Evolutionary conservation across 2,797 vertebrate species (phyloP).

Genomic region (Sciaenops ocellatus): DNA sequence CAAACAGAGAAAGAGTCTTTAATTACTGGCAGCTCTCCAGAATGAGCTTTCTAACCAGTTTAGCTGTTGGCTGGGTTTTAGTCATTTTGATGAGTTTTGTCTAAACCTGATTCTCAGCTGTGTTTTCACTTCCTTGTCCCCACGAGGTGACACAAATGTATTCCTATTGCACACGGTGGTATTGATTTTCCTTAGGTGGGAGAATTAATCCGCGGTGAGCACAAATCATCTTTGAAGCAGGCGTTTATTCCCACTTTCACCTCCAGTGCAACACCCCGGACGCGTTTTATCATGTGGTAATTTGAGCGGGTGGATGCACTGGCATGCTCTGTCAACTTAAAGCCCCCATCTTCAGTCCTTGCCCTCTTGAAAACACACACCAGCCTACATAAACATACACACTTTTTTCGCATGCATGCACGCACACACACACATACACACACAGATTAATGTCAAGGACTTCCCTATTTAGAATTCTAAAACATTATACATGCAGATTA

Average conservation of each 20-base stretch:
- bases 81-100: constrained; percentile 68
- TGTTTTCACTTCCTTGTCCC: constrained; percentile 60
- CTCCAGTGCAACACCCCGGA: constrained; percentile 64
- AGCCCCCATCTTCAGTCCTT: constrained; percentile 61
- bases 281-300: constrained; percentile 75
- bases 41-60: constrained; percentile 35
- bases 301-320: constrained; percentile 79
- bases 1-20: constrained; percentile 37
- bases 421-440: constrained; percentile 35
- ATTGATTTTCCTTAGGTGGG: constrained; percentile 80
- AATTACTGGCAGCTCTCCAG: constrained; percentile 61
- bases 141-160: constrained; percentile 80
- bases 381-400: constrained; percentile 62
- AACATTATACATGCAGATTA: constrained; percentile 81
- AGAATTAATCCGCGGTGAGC: constrained; percentile 78
- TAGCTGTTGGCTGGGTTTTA: constrained; percentile 59
- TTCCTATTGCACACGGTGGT: constrained; percentile 72
- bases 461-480: constrained; percentile 77
- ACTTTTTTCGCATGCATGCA: constrained; percentile 31
- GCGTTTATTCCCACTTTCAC: constrained; percentile 76
- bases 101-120: constrained; percentile 55
- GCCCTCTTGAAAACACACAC: constrained; percentile 71
- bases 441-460: constrained; percentile 85
- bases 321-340: constrained; percentile 83
- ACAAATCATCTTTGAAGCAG: constrained; percentile 80